Evolutionary conservation across 1,140 invertebrate genomes (phyloP).

Genomic region (Sitodiplosis mosellana): DNA sequence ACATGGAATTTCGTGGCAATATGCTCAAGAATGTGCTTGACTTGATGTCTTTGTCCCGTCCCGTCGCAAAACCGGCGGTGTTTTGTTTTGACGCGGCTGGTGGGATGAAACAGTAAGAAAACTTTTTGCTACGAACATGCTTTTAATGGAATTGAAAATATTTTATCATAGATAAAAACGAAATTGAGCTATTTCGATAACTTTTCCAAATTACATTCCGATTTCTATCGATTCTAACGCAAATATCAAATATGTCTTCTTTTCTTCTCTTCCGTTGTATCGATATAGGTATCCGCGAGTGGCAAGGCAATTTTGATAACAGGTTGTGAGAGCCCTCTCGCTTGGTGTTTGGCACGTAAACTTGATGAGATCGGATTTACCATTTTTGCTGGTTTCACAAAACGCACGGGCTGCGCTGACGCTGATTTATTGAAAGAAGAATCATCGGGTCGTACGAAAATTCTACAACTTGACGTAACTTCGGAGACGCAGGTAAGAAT

Average conservation of each 20-base stretch:
- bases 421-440: slow-evolving; percentile 55
- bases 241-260: not conserved
- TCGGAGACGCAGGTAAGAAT: slow-evolving; percentile 42
- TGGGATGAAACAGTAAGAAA: too few relatives aligned
- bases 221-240: too few relatives aligned
- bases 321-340: slow-evolving; percentile 65
- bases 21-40: too few relatives aligned
- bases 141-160: too few relatives aligned
- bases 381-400: slow-evolving; percentile 59
- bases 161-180: too few relatives aligned
- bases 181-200: too few relatives aligned
- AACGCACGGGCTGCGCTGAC: slow-evolving; percentile 37
- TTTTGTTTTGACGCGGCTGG: too few relatives aligned
- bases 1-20: too few relatives aligned
- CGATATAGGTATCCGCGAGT: slow-evolving; percentile 44
- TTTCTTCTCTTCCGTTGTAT: not conserved
- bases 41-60: too few relatives aligned
- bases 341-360: slow-evolving; percentile 50
- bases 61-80: too few relatives aligned
- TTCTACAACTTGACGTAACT: slow-evolving; percentile 53
- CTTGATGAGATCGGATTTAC: slow-evolving; percentile 65
- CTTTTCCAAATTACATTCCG: too few relatives aligned
- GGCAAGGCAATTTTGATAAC: slow-evolving; percentile 68
- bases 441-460: slow-evolving; percentile 50
- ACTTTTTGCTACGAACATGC: too few relatives aligned